Evolutionary conservation across 2,888 invertebrate genomes (phyloP).

Genomic region (Iphiclides podalirius): DNA sequence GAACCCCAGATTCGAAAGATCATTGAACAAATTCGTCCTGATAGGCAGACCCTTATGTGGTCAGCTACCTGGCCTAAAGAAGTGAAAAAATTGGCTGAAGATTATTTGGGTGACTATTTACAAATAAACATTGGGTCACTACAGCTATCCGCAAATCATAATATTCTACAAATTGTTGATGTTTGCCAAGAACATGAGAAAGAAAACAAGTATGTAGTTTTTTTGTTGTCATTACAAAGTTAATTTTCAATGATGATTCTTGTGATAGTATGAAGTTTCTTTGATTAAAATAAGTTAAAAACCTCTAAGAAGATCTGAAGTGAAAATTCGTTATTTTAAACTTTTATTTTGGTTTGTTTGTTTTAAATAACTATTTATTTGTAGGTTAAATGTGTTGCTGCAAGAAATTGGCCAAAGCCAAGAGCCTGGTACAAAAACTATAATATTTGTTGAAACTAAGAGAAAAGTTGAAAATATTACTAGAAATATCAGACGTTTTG

Average conservation of each 20-base stretch:
- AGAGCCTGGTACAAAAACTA: conserved; percentile 92
- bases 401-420: conserved; percentile 90
- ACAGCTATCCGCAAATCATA: conserved; percentile 93
- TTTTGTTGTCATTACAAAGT: conserved; percentile 27
- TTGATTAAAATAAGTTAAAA: conserved; percentile 55
- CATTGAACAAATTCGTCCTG: conserved; percentile 94
- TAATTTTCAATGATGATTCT: conserved; percentile 37
- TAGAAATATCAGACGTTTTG: conserved; percentile 89
- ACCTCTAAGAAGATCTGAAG: conserved; percentile 80
- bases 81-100: conserved; percentile 93
- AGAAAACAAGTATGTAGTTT: conserved; percentile 79
- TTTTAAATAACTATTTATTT: conserved; percentile 38
- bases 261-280: conserved; percentile 31
- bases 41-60: conserved; percentile 98
- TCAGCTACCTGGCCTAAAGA: conserved; percentile 99
- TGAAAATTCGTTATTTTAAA: too few relatives aligned
- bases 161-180: conserved; percentile 93
- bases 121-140: conserved; percentile 96
- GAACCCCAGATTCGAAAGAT: conserved; percentile 97
- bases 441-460: conserved; percentile 98
- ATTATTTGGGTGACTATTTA: conserved; percentile 93
- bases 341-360: too few relatives aligned
- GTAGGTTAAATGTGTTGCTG: conserved; percentile 85
- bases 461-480: conserved; percentile 94
- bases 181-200: conserved; percentile 94